Conservation (phyloP, 2,797 vertebrate species). For the Philypnodon macrostomus region DNA sequence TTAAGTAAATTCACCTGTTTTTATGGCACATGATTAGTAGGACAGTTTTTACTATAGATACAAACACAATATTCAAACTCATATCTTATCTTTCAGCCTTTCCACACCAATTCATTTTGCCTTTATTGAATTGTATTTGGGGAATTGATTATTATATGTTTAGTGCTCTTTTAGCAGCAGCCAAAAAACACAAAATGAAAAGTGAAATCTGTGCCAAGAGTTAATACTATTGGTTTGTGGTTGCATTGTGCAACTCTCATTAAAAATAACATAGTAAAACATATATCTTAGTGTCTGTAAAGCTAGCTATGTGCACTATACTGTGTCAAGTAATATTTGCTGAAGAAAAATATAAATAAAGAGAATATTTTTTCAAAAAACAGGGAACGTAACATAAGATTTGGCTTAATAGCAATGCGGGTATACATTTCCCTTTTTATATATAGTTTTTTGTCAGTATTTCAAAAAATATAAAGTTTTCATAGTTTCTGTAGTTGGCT, state of each 20-base stretch:
- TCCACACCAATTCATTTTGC: constrained; percentile 34
- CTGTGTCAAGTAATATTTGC: constrained; percentile 52
- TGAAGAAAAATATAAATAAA: constrained; percentile 29
- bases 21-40: constrained; percentile 74
- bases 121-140: constrained; percentile 39
- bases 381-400: constrained; percentile 68
- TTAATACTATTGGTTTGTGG: constrained; percentile 44
- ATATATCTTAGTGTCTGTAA: constrained; percentile 53
- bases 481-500: constrained; percentile 77
- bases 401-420: constrained; percentile 83
- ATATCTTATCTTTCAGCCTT: constrained; percentile 31
- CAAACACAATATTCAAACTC: constrained; percentile 48
- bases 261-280: constrained; percentile 40
- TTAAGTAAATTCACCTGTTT: constrained; percentile 62
- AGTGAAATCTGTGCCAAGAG: constrained; percentile 48
- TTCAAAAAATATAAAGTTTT: constrained; percentile 87
- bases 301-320: constrained; percentile 55
- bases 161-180: constrained; percentile 64
- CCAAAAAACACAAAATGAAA: constrained; percentile 28
- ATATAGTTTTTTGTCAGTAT: constrained; percentile 77
- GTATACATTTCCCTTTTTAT: constrained; percentile 79
- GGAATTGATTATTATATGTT: constrained; percentile 44
- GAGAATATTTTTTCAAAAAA: constrained; percentile 15
- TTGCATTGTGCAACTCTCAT: constrained; percentile 59
- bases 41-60: constrained; percentile 51